Evolutionary conservation across 2,113 vertebrate genomes (phyloP).

Genomic region (cat (Felis catus)): DNA sequence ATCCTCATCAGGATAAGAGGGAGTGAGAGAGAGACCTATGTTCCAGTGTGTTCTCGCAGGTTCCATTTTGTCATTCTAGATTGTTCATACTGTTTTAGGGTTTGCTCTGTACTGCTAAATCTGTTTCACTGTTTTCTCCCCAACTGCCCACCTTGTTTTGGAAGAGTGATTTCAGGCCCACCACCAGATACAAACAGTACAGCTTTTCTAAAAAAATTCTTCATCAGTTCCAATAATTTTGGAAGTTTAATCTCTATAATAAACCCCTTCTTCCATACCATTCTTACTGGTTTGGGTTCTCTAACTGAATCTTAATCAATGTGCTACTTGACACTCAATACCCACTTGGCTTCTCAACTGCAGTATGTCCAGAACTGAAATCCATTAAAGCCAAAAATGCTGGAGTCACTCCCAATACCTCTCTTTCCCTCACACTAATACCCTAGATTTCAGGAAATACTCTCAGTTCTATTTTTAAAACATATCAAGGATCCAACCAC

Average conservation of each 20-base stretch:
- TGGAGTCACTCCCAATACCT: not conserved
- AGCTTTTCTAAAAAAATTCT: not conserved
- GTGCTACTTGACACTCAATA: not conserved
- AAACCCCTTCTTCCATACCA: not conserved
- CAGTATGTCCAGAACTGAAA: not conserved
- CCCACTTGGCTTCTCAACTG: not conserved
- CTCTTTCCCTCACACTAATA: not conserved
- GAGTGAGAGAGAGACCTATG: not conserved
- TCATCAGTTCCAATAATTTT: not conserved
- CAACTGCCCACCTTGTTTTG: not conserved
- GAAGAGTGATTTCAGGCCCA: not conserved
- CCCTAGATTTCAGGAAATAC: not conserved
- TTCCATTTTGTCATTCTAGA: not conserved
- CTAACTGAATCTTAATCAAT: not conserved
- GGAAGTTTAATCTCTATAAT: not conserved
- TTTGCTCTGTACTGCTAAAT: not conserved
- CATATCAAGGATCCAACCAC: not conserved
- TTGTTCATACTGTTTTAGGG: not conserved
- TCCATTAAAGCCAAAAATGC: not conserved
- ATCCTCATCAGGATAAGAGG: not conserved
- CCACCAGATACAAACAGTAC: not conserved
- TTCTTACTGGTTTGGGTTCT: not conserved
- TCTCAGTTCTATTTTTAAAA: not conserved
- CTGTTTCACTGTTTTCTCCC: not conserved
- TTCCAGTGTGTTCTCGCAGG: not conserved